Evolutionary conservation across 2,888 invertebrate genomes (phyloP).

Genomic region (Euclidia mi): DNA sequence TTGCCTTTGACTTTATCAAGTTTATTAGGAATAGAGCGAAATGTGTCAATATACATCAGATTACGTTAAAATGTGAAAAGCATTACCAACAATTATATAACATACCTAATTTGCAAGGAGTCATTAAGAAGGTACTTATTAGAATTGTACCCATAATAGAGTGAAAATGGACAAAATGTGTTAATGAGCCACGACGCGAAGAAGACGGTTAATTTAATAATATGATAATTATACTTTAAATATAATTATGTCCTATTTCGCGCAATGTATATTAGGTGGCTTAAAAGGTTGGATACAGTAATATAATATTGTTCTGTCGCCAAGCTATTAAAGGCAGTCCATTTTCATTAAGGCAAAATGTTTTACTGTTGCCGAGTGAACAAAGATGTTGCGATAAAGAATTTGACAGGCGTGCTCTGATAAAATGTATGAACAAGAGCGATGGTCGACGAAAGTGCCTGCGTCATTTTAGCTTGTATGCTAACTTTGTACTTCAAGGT

Average conservation of each 20-base stretch:
- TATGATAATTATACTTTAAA: slow-evolving; percentile 40
- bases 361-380: no score
- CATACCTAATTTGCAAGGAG: slow-evolving; percentile 19
- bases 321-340: no score
- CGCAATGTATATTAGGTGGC: slow-evolving; percentile 25
- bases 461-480: no score
- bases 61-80: neutral
- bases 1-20: no score
- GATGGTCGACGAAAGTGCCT: no score
- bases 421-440: no score
- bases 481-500: no score
- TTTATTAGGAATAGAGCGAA: no score
- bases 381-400: no score
- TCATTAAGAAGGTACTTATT: slow-evolving; percentile 41
- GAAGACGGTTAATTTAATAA: slow-evolving; percentile 44
- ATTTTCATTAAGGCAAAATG: slow-evolving; percentile 2
- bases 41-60: no score
- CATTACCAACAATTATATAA: slow-evolving; percentile 16
- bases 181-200: slow-evolving; percentile 34
- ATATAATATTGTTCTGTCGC: slow-evolving; percentile 5
- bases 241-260: slow-evolving; percentile 42
- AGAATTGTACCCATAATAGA: slow-evolving; percentile 35
- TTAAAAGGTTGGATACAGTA: slow-evolving; percentile 30
- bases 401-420: no score
- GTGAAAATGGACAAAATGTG: slow-evolving; percentile 36